Conservation (phyloP, 1,140 invertebrate species). For the Latrodectus geometricus region DNA sequence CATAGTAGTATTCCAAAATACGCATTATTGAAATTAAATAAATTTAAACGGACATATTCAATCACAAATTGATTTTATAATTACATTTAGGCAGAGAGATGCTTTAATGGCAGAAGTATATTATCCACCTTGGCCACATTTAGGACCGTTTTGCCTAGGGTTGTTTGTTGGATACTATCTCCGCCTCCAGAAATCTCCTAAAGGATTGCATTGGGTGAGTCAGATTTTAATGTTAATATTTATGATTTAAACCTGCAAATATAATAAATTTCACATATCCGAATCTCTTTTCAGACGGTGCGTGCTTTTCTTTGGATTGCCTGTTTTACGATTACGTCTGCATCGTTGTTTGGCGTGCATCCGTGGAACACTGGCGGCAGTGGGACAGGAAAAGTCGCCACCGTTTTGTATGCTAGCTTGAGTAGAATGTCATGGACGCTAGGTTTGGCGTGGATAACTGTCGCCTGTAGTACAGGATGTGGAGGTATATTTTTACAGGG, state of each 20-base stretch:
- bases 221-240: too few relatives aligned
- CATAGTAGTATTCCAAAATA: too few relatives aligned
- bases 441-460: conserved; percentile 77
- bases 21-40: too few relatives aligned
- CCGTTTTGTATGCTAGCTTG: conserved; percentile 74
- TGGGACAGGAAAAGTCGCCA: conserved; percentile 68
- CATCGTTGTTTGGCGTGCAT: conserved; percentile 36
- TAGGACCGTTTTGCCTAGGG: conserved; percentile 36
- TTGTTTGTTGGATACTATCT: conserved; percentile 49
- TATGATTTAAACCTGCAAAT: too few relatives aligned
- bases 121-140: conserved; percentile 36
- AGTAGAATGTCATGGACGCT: conserved; percentile 75
- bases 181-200: background rate
- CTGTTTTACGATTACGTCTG: background rate
- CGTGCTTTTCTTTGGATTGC: conserved; percentile 8
- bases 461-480: conserved; percentile 82
- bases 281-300: background rate
- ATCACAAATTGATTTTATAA: too few relatives aligned
- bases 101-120: conserved; percentile 40
- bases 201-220: conserved; percentile 36
- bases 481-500: too few relatives aligned
- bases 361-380: conserved; percentile 47
- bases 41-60: too few relatives aligned
- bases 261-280: background rate
- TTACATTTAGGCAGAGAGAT: conserved; percentile 21